Conservation (phyloP, 1,140 invertebrate species). For the Camponotus floridanus region DNA sequence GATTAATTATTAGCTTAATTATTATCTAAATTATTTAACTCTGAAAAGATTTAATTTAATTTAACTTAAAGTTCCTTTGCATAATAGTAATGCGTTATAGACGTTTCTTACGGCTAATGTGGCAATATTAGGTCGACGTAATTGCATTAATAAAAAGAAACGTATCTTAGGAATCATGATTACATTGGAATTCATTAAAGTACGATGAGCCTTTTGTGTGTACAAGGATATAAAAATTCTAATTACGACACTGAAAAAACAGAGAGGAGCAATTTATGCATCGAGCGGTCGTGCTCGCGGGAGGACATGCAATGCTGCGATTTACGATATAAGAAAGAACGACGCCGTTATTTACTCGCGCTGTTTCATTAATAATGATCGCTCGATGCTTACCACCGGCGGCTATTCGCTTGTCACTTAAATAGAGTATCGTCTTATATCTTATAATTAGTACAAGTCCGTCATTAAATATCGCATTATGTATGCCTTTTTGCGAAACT, state of each 20-base stretch:
- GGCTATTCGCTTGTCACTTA: background rate
- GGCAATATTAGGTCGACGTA: background rate
- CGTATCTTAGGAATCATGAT: background rate
- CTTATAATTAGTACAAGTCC: background rate
- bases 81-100: background rate
- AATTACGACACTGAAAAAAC: constrained; percentile 3
- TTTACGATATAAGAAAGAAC: constrained; percentile 13
- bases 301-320: constrained; percentile 25
- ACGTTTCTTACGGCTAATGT: background rate
- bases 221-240: constrained; percentile 8
- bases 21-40: background rate
- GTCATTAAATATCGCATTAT: background rate
- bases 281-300: background rate
- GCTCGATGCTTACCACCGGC: background rate
- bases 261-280: background rate
- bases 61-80: background rate
- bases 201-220: background rate
- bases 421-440: background rate
- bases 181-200: background rate
- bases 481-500: background rate
- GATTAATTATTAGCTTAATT: constrained; percentile 19
- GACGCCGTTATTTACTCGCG: background rate
- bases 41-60: background rate
- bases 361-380: constrained; percentile 25
- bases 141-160: constrained; percentile 19